Conservation (phyloP, 1,140 invertebrate species). For the Melipona quadrifasciata region DNA sequence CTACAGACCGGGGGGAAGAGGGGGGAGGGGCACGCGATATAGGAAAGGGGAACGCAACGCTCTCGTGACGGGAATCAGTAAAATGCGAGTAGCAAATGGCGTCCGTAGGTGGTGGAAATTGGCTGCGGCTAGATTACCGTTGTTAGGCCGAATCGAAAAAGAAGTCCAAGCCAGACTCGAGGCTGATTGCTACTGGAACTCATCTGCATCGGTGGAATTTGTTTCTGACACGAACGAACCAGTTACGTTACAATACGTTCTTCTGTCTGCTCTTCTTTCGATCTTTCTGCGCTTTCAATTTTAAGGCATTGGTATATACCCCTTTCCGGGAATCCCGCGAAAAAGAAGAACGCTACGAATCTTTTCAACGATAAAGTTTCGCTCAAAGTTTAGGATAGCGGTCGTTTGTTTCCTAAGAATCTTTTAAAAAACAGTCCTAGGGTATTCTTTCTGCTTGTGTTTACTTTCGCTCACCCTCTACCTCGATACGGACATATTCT, state of each 20-base stretch:
- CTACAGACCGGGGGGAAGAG: neutral
- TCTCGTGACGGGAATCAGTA: slow-evolving; percentile 78
- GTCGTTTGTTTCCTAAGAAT: neutral
- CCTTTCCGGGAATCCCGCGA: neutral
- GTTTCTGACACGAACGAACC: slow-evolving; percentile 66
- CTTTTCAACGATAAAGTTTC: neutral
- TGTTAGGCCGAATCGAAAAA: slow-evolving; percentile 66
- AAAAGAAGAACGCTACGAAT: neutral
- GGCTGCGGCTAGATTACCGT: slow-evolving; percentile 71
- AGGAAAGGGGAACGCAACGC: slow-evolving; percentile 35
- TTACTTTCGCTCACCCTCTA: neutral
- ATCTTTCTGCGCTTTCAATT: too few species aligned
- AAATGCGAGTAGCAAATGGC: slow-evolving; percentile 78
- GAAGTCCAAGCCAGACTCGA: slow-evolving; percentile 28
- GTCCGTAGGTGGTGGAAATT: slow-evolving; percentile 68
- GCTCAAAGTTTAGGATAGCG: neutral
- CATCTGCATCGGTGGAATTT: slow-evolving; percentile 67
- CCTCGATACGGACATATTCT: neutral
- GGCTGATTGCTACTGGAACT: slow-evolving; percentile 67
- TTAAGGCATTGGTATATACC: neutral
- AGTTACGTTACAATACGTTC: too few species aligned
- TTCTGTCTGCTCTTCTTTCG: too few species aligned
- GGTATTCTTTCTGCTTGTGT: neutral
- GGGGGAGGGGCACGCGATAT: too few species aligned
- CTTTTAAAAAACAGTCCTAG: neutral